These are phyloP conservation scores for Anas platyrhynchos DNA, from an alignment of 2,113 vertebrate species.

Conservation along the genomic window DNA sequence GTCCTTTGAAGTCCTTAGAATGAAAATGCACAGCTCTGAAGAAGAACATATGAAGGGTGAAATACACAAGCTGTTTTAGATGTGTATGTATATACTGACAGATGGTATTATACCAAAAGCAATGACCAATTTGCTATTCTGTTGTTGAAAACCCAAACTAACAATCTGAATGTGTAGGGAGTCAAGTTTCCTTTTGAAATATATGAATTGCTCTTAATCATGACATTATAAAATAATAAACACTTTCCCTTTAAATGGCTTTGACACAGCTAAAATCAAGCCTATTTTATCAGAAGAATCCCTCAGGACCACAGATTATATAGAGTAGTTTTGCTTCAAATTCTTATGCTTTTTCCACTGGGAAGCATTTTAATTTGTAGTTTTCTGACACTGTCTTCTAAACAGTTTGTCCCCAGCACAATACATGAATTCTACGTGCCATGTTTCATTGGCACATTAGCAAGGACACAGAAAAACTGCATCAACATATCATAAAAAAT, in stretches of 20 bases:
- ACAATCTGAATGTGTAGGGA: background rate
- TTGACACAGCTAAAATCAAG: background rate
- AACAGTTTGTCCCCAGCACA: background rate
- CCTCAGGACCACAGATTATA: background rate
- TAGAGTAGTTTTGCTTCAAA: background rate
- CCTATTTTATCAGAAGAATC: background rate
- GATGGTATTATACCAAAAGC: background rate
- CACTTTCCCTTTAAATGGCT: background rate
- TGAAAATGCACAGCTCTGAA: background rate
- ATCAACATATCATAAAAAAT: slow-evolving; percentile 18
- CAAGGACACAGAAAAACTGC: background rate
- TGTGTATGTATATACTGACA: background rate
- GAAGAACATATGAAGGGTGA: background rate
- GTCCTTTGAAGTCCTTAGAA: background rate
- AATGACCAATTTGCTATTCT: background rate
- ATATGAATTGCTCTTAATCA: background rate
- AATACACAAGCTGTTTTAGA: background rate
- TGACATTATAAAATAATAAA: background rate
- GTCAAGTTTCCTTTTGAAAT: background rate
- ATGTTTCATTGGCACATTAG: slow-evolving; percentile 9
- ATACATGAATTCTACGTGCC: background rate
- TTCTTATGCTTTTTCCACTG: background rate
- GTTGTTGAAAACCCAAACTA: background rate
- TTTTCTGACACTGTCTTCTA: background rate
- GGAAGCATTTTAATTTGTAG: background rate